Evolutionary conservation across 2,797 vertebrate genomes (phyloP).

Genomic region (Hoplostethus mediterraneus): DNA sequence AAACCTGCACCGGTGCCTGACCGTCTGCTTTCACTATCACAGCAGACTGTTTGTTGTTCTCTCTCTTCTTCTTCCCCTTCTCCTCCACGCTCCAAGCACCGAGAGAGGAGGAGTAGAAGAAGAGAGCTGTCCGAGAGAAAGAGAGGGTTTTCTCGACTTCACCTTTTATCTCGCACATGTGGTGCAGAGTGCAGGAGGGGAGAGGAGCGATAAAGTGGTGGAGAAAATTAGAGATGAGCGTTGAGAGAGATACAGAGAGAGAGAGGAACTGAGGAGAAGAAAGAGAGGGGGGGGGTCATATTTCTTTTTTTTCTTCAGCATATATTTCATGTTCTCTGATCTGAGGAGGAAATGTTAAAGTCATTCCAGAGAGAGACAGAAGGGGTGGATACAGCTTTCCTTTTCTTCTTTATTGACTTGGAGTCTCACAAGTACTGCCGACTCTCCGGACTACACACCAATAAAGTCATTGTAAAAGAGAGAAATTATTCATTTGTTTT

Average conservation of each 20-base stretch:
- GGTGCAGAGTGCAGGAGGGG: slow-evolving; percentile 24
- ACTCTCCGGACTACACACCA: slow-evolving; percentile 33
- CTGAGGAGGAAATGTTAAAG: slow-evolving; percentile 84
- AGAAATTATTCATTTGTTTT: slow-evolving; percentile 12
- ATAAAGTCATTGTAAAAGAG: slow-evolving; percentile 19
- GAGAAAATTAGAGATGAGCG: slow-evolving; percentile 59
- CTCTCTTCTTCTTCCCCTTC: slow-evolving; percentile 32
- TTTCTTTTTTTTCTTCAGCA: slow-evolving; percentile 48
- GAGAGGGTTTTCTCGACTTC: slow-evolving; percentile 51
- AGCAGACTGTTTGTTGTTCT: slow-evolving; percentile 58
- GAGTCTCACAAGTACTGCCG: slow-evolving; percentile 43
- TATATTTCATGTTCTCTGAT: slow-evolving; percentile 72
- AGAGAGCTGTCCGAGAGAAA: slow-evolving; percentile 34
- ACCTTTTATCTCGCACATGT: slow-evolving; percentile 68
- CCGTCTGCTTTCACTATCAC: slow-evolving; percentile 65
- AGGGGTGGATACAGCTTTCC: slow-evolving; percentile 31
- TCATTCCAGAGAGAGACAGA: slow-evolving; percentile 75
- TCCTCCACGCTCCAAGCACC: slow-evolving; percentile 44
- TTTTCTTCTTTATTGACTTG: slow-evolving; percentile 43
- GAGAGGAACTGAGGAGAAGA: slow-evolving; percentile 34
- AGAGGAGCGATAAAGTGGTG: slow-evolving; percentile 47
- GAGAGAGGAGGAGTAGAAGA: slow-evolving; percentile 42
- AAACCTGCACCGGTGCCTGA: slow-evolving; percentile 47
- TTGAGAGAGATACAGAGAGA: slow-evolving; percentile 33
- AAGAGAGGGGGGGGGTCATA: slow-evolving; percentile 27